Base-by-base conservation (phyloP, 2,888 invertebrate species). In the Rhamphomyia laevipes region DNA sequence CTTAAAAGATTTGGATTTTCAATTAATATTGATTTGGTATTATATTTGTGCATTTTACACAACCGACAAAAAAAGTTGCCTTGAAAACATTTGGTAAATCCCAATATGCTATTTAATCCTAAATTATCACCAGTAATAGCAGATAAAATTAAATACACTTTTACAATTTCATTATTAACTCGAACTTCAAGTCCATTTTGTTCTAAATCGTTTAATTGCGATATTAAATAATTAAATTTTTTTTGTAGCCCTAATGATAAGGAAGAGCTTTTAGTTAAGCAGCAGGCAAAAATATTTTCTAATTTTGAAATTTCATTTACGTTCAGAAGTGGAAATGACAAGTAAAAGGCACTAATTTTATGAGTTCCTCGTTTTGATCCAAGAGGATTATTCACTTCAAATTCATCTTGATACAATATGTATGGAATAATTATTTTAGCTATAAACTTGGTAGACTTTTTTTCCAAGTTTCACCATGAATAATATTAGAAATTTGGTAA, bases 361-460 rank as follows among this genome's bases (percentile, higher is more conserved):
- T 41, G 35, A 13, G 43, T 31, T 23, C 31, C 31, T 1, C 16
- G 15, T 17, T 47, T 40, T 4, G 47, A 42, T 2, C 45, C 52
- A 9, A 52, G 15, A 3, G 46, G 46, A 33, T 50, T 52, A 46
- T 52, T 46, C 12, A 50, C 38, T 15, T 38, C 41, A 48, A 52
- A 52, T 33, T 52, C 52, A 31, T 52, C 52, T 31, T 30, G 15
- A 16, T 52, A 49, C 17, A 49, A n/a, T 38, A 42, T 18, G 11
- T 33, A 49, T 17, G 49, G 52, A 33, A 49, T 18, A n/a, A 37
- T 12, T 40, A 18, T 45, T 42, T 50, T 42, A n/a, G n/a, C n/a
- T n/a, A 11, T 38, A 38, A 42, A 45, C 12, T 18, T 3, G 16
- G 5, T 5, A n/a, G 43, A 18, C 50, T 50, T 21, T 45, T 12